A percentile compares a stretch with the other conserved stretches of the same genome.
phyloP scores from a whole-genome alignment of 1,140 invertebrate species.

The Dufourea novaeangliae region DNA sequence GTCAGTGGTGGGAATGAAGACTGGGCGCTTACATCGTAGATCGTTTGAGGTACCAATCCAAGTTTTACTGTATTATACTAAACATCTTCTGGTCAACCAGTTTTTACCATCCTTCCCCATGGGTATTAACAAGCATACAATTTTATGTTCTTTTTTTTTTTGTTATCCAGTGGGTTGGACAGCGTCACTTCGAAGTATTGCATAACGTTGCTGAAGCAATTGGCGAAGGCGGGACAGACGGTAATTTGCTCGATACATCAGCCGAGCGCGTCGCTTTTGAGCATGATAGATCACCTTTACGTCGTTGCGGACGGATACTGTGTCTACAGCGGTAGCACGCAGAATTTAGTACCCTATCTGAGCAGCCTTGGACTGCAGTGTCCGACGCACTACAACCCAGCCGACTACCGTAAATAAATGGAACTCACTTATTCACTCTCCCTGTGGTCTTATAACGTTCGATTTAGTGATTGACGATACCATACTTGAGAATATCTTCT shows the following conservation, averaged over 20 bases:
- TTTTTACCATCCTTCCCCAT: no score
- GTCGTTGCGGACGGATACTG: constrained; percentile 91
- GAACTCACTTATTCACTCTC: not conserved
- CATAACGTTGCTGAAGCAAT: constrained; percentile 87
- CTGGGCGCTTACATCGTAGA: no score
- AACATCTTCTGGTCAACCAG: no score
- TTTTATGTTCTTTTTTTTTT: constrained; percentile 5
- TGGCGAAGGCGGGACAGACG: constrained; percentile 90
- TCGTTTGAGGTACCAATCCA: no score
- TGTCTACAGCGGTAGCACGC: constrained; percentile 90
- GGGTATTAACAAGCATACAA: no score
- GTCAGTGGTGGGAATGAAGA: no score
- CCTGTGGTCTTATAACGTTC: not conserved
- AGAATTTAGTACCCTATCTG: constrained; percentile 90
- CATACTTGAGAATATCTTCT: no score
- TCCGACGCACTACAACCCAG: constrained; percentile 94
- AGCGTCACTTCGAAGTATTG: constrained; percentile 93
- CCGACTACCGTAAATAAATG: constrained; percentile 90
- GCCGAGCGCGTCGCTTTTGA: constrained; percentile 92
- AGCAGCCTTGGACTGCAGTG: constrained; percentile 87
- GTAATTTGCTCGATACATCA: constrained; percentile 96
- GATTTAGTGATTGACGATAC: no score
- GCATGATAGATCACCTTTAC: constrained; percentile 95
- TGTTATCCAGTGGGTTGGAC: constrained; percentile 89
- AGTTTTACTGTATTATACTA: no score